phyloP scores from a whole-genome alignment of 37 sponge, comb jelly and placozoan species.

The Dysidea cf. avara region DNA sequence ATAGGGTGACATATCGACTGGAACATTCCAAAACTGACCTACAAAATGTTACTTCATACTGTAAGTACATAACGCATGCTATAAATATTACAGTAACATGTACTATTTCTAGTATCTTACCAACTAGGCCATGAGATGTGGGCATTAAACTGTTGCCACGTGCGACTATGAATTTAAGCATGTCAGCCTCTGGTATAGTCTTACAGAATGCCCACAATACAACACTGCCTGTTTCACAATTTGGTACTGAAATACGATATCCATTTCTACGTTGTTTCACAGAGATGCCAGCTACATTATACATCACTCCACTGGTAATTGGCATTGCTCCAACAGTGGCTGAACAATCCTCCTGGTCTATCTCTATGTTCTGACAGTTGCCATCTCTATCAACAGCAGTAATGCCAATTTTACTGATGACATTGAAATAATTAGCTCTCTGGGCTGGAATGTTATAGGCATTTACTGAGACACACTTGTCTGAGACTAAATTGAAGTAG shows the following conservation, averaged over 20 bases:
- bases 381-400: slow-evolving; percentile 15
- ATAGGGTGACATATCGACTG: slow-evolving; percentile 9
- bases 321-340: not conserved
- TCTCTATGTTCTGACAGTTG: slow-evolving; percentile 1
- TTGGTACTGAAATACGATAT: slow-evolving; percentile 4
- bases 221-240: not conserved
- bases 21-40: slow-evolving; percentile 39
- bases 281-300: too few species aligned
- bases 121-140: slow-evolving; percentile 4
- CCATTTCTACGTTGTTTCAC: not conserved
- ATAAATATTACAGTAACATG: not conserved
- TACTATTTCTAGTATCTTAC: slow-evolving; percentile 1
- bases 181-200: not conserved
- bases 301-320: too few species aligned
- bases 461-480: slow-evolving; percentile 20
- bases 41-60: not conserved
- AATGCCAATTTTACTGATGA: slow-evolving; percentile 20
- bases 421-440: slow-evolving; percentile 5
- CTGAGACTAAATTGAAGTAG: slow-evolving; percentile 29
- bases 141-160: not conserved
- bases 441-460: slow-evolving; percentile 1
- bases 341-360: not conserved
- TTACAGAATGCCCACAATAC: not conserved
- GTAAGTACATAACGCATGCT: too few species aligned
- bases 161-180: not conserved